phyloP scores from a whole-genome alignment of 2,888 invertebrate genomes.

The Microctonus brassicae region DNA sequence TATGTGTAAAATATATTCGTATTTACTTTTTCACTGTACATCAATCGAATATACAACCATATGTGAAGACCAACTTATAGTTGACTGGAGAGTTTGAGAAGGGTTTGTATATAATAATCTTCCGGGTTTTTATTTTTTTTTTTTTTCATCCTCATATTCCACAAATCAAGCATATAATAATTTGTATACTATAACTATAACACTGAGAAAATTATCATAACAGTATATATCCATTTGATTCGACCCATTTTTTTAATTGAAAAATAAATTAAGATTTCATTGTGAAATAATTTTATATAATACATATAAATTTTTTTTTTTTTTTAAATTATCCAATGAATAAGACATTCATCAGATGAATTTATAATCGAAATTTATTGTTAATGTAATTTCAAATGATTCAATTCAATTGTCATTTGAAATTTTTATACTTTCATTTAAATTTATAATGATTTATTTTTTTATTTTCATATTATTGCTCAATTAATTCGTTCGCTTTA shows the following conservation, averaged over 20 bases:
- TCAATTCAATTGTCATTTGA: constrained; percentile 17
- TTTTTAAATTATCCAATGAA: too few relatives aligned
- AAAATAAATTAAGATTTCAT: background rate
- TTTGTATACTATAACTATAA: background rate
- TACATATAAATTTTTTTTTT: too few relatives aligned
- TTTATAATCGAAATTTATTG: too few relatives aligned
- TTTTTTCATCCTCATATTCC: constrained; percentile 11
- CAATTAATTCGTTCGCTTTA: too few relatives aligned
- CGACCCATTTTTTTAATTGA: background rate
- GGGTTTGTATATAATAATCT: constrained; percentile 43
- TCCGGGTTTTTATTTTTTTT: too few relatives aligned
- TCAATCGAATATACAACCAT: constrained; percentile 39
- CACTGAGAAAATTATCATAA: background rate
- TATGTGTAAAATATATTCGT: constrained; percentile 35
- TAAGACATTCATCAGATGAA: too few relatives aligned
- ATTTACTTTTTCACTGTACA: constrained; percentile 30
- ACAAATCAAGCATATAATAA: background rate
- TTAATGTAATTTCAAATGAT: constrained; percentile 2
- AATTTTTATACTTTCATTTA: too few relatives aligned
- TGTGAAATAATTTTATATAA: background rate
- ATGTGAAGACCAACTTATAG: constrained; percentile 46
- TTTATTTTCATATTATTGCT: too few relatives aligned
- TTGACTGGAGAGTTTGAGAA: constrained; percentile 52
- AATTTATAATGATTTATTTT: too few relatives aligned
- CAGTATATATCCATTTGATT: background rate